Conservation (phyloP, 2,797 vertebrate genomes). For the Oreonectes daqikongensis region DNA sequence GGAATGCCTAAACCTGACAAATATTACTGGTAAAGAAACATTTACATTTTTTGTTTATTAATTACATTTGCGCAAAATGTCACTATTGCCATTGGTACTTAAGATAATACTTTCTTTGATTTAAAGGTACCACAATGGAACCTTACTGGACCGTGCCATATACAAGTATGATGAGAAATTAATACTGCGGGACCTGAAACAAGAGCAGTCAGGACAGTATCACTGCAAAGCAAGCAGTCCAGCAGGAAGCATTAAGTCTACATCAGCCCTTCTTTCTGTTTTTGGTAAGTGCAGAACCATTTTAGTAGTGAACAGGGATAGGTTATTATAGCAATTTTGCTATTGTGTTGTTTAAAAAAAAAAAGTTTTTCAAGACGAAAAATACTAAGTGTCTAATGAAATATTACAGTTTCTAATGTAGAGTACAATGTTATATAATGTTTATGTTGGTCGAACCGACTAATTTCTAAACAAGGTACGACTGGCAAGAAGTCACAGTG, state of each 20-base stretch:
- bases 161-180: constrained; percentile 80
- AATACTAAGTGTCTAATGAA: constrained; percentile 23
- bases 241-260: constrained; percentile 85
- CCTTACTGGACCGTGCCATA: constrained; percentile 78
- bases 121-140: constrained; percentile 94
- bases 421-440: constrained; percentile 61
- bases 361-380: constrained; percentile 37
- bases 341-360: too few species aligned
- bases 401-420: constrained; percentile 22
- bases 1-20: constrained; percentile 86
- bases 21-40: constrained; percentile 87
- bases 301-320: constrained; percentile 14
- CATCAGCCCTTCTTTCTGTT: constrained; percentile 79
- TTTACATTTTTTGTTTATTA: not conserved
- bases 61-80: not conserved
- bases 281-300: constrained; percentile 77
- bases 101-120: not conserved
- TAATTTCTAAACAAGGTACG: constrained; percentile 54
- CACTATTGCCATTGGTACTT: not conserved
- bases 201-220: constrained; percentile 83
- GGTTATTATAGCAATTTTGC: constrained; percentile 22
- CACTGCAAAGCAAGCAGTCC: constrained; percentile 90
- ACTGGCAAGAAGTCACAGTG: constrained; percentile 56
- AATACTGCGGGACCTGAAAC: constrained; percentile 74
- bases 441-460: constrained; percentile 68